Conservation (phyloP, 1,140 invertebrate genomes). For the Saxidomus purpurata region DNA sequence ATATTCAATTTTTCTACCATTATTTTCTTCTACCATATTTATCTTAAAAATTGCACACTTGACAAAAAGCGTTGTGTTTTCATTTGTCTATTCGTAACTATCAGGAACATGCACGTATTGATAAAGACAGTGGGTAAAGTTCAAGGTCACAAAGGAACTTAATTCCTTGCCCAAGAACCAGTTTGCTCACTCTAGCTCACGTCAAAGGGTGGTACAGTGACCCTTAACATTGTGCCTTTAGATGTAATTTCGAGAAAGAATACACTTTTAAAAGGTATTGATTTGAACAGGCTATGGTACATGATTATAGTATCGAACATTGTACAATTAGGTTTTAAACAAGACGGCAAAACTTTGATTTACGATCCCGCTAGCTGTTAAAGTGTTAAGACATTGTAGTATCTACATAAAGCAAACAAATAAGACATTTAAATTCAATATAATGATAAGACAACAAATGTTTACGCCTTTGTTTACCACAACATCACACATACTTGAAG, state of each 20-base stretch:
- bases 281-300: neutral
- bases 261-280: too few relatives aligned
- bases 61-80: too few relatives aligned
- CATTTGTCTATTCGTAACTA: too few relatives aligned
- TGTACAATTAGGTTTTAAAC: neutral
- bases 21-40: neutral
- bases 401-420: conserved; percentile 10
- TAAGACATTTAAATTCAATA: conserved; percentile 38
- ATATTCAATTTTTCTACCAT: neutral
- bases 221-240: too few relatives aligned
- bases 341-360: neutral
- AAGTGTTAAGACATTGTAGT: neutral
- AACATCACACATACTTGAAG: neutral
- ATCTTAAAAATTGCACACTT: neutral
- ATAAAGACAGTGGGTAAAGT: too few relatives aligned
- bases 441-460: conserved; percentile 23
- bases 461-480: neutral
- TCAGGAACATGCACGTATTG: too few relatives aligned
- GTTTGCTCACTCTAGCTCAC: too few relatives aligned
- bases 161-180: too few relatives aligned
- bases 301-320: neutral
- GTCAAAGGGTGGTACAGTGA: too few relatives aligned
- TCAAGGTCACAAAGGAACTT: too few relatives aligned
- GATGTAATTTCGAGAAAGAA: too few relatives aligned
- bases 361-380: neutral